These are phyloP conservation scores for Plutella xylostella DNA, from an alignment of 2,888 invertebrate genomes.

Conservation along the genomic window DNA sequence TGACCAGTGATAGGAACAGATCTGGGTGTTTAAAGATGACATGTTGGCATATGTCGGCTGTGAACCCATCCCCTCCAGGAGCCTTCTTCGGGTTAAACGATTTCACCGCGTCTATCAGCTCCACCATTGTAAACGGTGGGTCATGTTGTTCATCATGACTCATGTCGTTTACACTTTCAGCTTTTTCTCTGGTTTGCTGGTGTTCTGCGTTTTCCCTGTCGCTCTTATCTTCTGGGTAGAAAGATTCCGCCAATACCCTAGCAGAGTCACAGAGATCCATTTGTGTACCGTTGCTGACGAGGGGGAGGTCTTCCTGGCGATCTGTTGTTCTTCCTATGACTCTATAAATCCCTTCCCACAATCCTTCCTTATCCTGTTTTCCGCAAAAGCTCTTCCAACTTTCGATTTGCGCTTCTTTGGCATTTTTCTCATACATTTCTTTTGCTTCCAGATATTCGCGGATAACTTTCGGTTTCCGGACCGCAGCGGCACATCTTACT, in stretches of 20 bases:
- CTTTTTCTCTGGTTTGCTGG: not conserved
- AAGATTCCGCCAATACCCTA: conserved; percentile 3
- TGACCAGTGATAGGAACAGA: conserved; percentile 2
- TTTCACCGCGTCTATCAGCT: not conserved
- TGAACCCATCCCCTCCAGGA: conserved; percentile 11
- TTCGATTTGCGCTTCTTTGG: not conserved
- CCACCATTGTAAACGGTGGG: conserved; percentile 6
- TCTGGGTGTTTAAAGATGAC: not conserved
- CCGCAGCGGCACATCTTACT: conserved; percentile 3
- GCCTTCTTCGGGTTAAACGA: conserved; percentile 12
- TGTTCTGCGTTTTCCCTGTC: not conserved
- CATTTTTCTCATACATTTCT: not conserved
- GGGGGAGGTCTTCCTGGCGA: not conserved
- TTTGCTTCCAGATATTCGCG: conserved; percentile 5
- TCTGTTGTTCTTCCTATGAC: not conserved
- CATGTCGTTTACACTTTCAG: not conserved
- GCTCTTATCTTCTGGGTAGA: conserved; percentile 2
- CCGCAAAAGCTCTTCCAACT: conserved; percentile 7
- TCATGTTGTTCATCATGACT: not conserved
- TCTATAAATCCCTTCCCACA: conserved; percentile 6
- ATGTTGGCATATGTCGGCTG: conserved; percentile 9
- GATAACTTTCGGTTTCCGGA: not conserved
- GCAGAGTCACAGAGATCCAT: not conserved
- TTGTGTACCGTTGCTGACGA: not conserved
- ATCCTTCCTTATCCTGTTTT: not conserved